phyloP scores from a whole-genome alignment of 2,797 vertebrate genomes.

The Chloroceryle amazona region DNA sequence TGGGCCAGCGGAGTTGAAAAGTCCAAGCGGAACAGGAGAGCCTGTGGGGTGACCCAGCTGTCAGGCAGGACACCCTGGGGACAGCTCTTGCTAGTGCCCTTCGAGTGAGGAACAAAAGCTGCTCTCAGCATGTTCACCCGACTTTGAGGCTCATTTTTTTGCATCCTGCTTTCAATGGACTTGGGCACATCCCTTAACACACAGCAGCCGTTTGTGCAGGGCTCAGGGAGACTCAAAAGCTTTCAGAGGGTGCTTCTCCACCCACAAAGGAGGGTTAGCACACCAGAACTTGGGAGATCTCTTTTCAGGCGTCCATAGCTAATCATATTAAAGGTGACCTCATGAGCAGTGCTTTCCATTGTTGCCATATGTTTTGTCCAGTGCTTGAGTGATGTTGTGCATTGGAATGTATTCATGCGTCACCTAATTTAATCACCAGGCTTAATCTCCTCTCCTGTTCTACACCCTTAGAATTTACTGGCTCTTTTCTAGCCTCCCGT shows the following conservation, averaged over 20 bases:
- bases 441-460: conserved; percentile 77
- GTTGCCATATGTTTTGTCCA: conserved; percentile 87
- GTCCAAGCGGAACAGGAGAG: conserved; percentile 73
- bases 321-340: conserved; percentile 89
- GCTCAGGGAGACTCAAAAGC: conserved; percentile 78
- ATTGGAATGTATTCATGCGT: conserved; percentile 89
- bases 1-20: conserved; percentile 70
- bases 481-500: background rate
- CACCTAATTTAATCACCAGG: conserved; percentile 86
- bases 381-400: conserved; percentile 87
- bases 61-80: conserved; percentile 77
- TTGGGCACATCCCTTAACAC: conserved; percentile 82
- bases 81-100: conserved; percentile 85
- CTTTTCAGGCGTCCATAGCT: conserved; percentile 85
- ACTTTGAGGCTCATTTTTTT: conserved; percentile 78
- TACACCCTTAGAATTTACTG: conserved; percentile 51
- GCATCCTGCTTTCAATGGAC: conserved; percentile 82
- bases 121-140: conserved; percentile 80
- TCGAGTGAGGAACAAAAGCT: conserved; percentile 88
- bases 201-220: conserved; percentile 75
- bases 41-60: conserved; percentile 84
- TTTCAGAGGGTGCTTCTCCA: conserved; percentile 59
- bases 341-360: conserved; percentile 79
- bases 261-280: conserved; percentile 70
- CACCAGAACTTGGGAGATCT: conserved; percentile 45